Base-by-base conservation (phyloP, 2,888 invertebrate species). In the Ceratothoa steindachneri region DNA sequence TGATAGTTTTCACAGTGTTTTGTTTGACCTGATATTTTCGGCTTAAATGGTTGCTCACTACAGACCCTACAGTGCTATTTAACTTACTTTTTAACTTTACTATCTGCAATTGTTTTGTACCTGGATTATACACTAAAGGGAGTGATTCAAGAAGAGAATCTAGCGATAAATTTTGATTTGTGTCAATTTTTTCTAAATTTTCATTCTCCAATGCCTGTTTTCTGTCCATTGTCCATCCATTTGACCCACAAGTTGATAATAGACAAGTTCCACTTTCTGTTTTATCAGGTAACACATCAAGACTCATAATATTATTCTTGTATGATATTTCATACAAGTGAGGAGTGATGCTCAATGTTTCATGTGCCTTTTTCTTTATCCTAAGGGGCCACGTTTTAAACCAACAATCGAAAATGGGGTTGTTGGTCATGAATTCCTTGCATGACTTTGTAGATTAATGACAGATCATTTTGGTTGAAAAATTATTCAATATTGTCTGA, bases 141-240 rank as follows among this genome's bases (percentile, higher is more conserved):
- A 60, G 27, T 22, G 60, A 60, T 60, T 60, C 60, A 60, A 60
- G 60, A 24, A 60, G 60, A 60, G 60, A 60, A 60, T 60, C 60
- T 60, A 60, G 27, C 24, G 60, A 24, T 24, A 24, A 24, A 24
- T 2, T 60, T 41, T 41, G 41, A 41, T 41, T 41, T 41, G 5
- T 41, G 15, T 41, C 41, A 41, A 41, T 15, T 9, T 41, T 41
- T 41, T 15, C 41, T 15, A 41, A 5, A 9, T 41, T 41, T 60
- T n/a, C 27, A 51, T n/a, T 60, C 22, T 60, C 19, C 19, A n/a
- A 51, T 51, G 52, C 24, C 27, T 60, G 22, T 22, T 60, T 60
- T 24, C 24, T 24, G 12, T 24, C 19, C 60, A 60, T 22, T 22
- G 60, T 60, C 2, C 12, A 24, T 24, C 24, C 60, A n/a, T 24